A percentile compares a stretch with the other conserved stretches of the same genome.
These are phyloP conservation scores for Siniperca undulata DNA, from an alignment of 2,797 vertebrate genomes.

Conservation along the genomic window DNA sequence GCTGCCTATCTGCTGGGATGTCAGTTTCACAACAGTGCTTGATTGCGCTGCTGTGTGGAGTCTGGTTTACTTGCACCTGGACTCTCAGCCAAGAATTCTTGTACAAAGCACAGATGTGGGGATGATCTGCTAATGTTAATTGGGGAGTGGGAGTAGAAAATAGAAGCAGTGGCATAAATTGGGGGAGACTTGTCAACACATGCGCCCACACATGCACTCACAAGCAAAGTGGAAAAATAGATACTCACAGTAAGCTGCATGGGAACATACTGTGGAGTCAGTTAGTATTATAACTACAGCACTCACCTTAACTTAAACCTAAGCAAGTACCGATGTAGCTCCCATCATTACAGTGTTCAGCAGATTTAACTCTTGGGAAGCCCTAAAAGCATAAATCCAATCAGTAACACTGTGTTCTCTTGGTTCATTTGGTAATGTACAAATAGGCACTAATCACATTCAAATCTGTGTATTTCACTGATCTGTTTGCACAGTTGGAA, in stretches of 20 bases:
- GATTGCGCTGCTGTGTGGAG: conserved; percentile 70
- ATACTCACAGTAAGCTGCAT: conserved; percentile 17
- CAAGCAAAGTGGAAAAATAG: conserved; percentile 26
- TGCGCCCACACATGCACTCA: conserved; percentile 36
- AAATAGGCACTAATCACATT: background rate
- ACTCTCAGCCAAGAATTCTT: conserved; percentile 63
- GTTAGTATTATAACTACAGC: conserved; percentile 10
- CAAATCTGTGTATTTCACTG: background rate
- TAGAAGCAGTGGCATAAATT: conserved; percentile 46
- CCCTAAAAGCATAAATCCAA: background rate
- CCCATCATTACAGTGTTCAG: background rate
- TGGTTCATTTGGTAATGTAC: background rate
- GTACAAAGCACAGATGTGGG: conserved; percentile 41
- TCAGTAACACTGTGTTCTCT: background rate
- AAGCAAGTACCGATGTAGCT: background rate
- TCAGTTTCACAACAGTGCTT: conserved; percentile 67
- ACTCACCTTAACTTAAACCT: background rate
- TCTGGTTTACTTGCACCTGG: conserved; percentile 66
- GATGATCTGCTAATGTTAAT: conserved; percentile 58
- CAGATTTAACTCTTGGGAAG: background rate
- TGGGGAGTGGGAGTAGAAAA: conserved; percentile 55
- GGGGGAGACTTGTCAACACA: conserved; percentile 26
- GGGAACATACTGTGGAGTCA: conserved; percentile 19
- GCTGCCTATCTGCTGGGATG: conserved; percentile 61
- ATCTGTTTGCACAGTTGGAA: background rate